Evolutionary conservation across 2,113 vertebrate genomes (phyloP), one percentile per base, ranked within the genome.

Genomic region (Notothenia coriiceps): DNA sequence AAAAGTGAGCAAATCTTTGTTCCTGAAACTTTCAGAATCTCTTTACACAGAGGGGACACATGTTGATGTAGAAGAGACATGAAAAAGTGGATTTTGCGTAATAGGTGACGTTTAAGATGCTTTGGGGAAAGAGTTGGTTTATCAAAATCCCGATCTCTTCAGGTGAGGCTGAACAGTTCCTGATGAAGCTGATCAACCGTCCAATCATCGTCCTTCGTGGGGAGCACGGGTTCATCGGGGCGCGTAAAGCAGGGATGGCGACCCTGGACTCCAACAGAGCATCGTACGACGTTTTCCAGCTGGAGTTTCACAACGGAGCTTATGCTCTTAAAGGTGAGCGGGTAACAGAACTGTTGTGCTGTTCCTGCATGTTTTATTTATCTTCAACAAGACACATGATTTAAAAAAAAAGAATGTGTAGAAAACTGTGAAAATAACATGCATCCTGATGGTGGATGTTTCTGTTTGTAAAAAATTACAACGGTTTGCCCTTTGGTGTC

Each of bases 121-220:
- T 15, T 70, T 40, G 8, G 8, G 4, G 22, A 43, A 51, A 51
- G 59, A 14, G 40, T 35, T 14, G 50, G 46, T 64, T 40, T 63
- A 35, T 22, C 33, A 1, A 14, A n/a, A 7, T 17, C 8, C 51
- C 56, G 25, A 80, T 63, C 18, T 57, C 80, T 46, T 0, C 74
- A 99, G 98, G 96, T 0, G 97, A 99, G 74, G 95, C 96, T 0
- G 98, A 99, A 84, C 93, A 96, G 57, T 98, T 99, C 15, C 90
- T 98, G 86, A 96, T 99, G 96, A 99, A 98, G 90, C 96, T 99
- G 51, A 99, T 99, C 87, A 99, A 99, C 91, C 94, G 98, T 13
- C 98, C 98, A 22, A 95, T 99, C 86, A 98, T 99, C 0, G 98
- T 99, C 62, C 94, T 99, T 7, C 97, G 98, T 0, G 98, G 98